Evolutionary conservation across 2,888 invertebrate species (phyloP).

Genomic region (Clunio marinus): DNA sequence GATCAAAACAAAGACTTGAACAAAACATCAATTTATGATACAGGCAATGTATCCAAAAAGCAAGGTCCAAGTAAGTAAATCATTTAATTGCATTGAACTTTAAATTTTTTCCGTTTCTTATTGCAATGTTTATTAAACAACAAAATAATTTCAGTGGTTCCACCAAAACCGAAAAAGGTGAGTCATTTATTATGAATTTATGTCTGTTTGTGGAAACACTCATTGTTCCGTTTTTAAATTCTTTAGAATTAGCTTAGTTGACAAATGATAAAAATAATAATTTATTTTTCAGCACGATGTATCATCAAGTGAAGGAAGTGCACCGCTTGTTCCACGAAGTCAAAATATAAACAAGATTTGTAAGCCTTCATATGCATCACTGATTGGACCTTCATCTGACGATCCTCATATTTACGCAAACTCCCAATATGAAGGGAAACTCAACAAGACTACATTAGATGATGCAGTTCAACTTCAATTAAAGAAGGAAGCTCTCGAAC

Average conservation of each 20-base stretch:
- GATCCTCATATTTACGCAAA: constrained; percentile 27
- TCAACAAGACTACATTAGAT: constrained; percentile 2
- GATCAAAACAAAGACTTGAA: constrained; percentile 23
- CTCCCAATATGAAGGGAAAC: constrained; percentile 1
- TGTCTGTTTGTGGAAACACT: neutral
- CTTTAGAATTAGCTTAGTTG: no score
- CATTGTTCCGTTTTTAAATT: no score
- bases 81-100: neutral
- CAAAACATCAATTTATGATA: constrained; percentile 25
- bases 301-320: neutral
- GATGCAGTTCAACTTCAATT: constrained; percentile 24
- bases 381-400: neutral
- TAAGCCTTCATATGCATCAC: constrained; percentile 62
- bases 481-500: constrained; percentile 28
- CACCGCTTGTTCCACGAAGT: constrained; percentile 65
- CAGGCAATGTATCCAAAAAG: neutral
- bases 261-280: no score
- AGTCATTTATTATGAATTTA: neutral
- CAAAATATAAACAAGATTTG: constrained; percentile 64
- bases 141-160: constrained; percentile 19
- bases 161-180: constrained; percentile 30
- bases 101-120: neutral
- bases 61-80: constrained; percentile 1
- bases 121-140: constrained; percentile 14
- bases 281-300: constrained; percentile 26